Base-by-base conservation (phyloP, 2,113 vertebrate genomes). In the Macquaria australasica region DNA sequence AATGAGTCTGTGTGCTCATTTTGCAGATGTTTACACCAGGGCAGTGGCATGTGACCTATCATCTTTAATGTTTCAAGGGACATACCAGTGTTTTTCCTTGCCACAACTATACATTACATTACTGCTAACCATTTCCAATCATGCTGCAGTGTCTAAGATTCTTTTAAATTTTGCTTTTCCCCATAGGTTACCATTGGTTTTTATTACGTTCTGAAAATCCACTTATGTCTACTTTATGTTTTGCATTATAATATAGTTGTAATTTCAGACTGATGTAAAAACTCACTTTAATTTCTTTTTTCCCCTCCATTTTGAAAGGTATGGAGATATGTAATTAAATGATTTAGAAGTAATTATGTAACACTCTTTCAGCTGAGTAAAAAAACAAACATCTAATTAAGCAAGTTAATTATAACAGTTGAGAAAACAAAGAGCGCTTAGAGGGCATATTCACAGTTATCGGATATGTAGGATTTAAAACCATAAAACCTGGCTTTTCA, bases 311-410 rank as follows among this genome's bases (percentile, higher is more conserved):
- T 70, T 56, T 41, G 20, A 31, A 82, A 81, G 66, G 45, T 63
- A 18, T 1, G 23, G 53, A 85, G 20, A 74, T 39, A 25, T 73
- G 68, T 53, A 86, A 55, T 86, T 73, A 82, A 51, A 84, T 70
- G 16, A 86, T 81, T 87, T 77, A 66, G 51, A 50, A 71, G 73
- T 80, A 82, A 90, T 89, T 81, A 87, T 71, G 25, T 45, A 80
- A 67, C 23, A 23, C 31, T 55, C 51, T 37, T 79, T 77, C 28
- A 80, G 78, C 78, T 77, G 69, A 79, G 75, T 72, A 34, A 41
- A 78, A 79, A 83, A 62, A 80, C 74, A 89, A 85, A 72, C 53
- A 89, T 88, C 71, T 73, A 84, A 90, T 91, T 87, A 77, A 51
- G 53, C 3, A 72, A 76, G 56, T 75, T 87, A 88, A 87, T 87